Base-by-base conservation (phyloP, 2,888 invertebrate genomes). In the Cantharis lateralis region DNA sequence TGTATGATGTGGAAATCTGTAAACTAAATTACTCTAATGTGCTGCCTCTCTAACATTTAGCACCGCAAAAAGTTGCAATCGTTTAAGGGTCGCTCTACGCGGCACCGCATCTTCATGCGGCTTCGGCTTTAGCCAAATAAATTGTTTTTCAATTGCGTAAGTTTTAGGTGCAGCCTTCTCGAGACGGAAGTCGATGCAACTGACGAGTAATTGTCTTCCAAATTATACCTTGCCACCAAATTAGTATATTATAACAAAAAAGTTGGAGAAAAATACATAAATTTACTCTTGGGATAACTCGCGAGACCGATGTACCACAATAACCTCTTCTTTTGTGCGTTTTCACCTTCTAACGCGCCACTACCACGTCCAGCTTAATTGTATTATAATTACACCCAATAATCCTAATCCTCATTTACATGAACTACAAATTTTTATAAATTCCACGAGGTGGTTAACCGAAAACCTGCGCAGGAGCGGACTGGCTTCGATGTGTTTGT, bases 1-100 rank as follows among this genome's bases (percentile, higher is more conserved):
- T 66, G 24, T 66, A 66, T 66, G 64, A 66, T 66, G 64, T 66
- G 64, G 64, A 66, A 66, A 66, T 66, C 64, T 66, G 64, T 66
- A 66, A 66, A 66, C 64, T 66, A 66, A 66, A 66, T 66, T 66
- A 66, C 48, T 48, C 48, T 48, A 48, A 48, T 48, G 48, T 48
- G 48, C 48, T 48, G 32, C 48, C 48, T 48, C 48, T 48, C 48
- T n/a, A 48, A 48, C 48, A 48, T 48, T 48, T 48, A 48, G n/a
- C 48, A 48, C 48, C 48, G 7, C 48, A 48, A 48, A 48, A 48
- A 48, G 48, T 70, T 70, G 15, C 61, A n/a, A 18, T 20, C 24
- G 70, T 20, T 68, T 68, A 24, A 15, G 24, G 68, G 68, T 20
- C 68, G 15, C 24, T 10, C 15, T 15, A 18, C 61, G 18, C 16